A percentile compares a stretch with the other conserved stretches of the same genome.
phyloP scores from a whole-genome alignment of 2,797 vertebrate species.

The Neosalanx taihuensis region DNA sequence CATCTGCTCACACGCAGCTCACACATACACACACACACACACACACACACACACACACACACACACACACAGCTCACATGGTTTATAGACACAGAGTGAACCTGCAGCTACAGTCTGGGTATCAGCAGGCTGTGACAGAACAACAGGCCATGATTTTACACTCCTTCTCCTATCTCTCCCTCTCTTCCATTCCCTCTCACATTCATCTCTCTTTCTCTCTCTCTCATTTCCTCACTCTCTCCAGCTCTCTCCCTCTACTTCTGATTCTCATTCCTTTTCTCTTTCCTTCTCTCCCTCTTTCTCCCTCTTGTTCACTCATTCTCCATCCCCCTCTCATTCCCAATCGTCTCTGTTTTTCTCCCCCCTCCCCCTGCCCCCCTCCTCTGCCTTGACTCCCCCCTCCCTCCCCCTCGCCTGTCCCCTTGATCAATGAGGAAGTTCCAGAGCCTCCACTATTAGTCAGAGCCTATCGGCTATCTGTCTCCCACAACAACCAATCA shows the following conservation, averaged over 20 bases:
- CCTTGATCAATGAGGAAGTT: slow-evolving; percentile 82
- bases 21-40: slow-evolving; percentile 12
- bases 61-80: not conserved
- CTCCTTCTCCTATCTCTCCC: not conserved
- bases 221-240: no score
- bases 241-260: not conserved
- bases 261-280: slow-evolving; percentile 1
- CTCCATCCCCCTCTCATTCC: slow-evolving; percentile 45
- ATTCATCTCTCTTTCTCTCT: no score
- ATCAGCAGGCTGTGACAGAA: slow-evolving; percentile 3
- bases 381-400: slow-evolving; percentile 22
- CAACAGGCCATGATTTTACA: slow-evolving; percentile 5
- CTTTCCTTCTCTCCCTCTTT: slow-evolving; percentile 25
- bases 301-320: slow-evolving; percentile 26
- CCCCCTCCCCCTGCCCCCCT: slow-evolving; percentile 15
- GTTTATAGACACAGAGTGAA: not conserved
- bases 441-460: slow-evolving; percentile 80
- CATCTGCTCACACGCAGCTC: not conserved
- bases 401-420: slow-evolving; percentile 61
- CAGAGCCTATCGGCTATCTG: slow-evolving; percentile 82
- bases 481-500: slow-evolving; percentile 80
- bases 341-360: slow-evolving; percentile 4
- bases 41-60: not conserved
- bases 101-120: not conserved
- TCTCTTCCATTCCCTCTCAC: no score